A percentile compares a stretch with the other conserved stretches of the same genome.
These are phyloP conservation scores for Lycodopsis pacificus DNA, from an alignment of 2,797 vertebrate genomes.

Conservation along the genomic window DNA sequence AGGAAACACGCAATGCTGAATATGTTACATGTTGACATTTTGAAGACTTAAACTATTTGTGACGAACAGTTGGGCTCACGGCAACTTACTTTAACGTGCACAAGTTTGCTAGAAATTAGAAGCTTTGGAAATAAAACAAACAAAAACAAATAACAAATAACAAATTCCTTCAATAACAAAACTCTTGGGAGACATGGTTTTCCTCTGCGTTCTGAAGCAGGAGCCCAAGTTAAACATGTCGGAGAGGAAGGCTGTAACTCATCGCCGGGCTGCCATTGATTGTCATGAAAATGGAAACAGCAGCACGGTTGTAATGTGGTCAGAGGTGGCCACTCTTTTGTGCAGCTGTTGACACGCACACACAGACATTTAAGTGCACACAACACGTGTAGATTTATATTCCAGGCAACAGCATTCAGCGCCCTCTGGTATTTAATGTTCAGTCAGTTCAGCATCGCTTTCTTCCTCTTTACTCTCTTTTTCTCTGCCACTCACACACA, in stretches of 20 bases:
- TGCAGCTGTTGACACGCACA: slow-evolving; percentile 45
- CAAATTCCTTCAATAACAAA: neutral
- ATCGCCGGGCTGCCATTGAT: slow-evolving; percentile 8
- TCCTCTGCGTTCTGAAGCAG: neutral
- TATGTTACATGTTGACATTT: slow-evolving; percentile 19
- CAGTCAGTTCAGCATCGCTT: slow-evolving; percentile 31
- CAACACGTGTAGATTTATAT: slow-evolving; percentile 37
- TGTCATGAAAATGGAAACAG: slow-evolving; percentile 30
- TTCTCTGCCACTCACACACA: slow-evolving; percentile 4
- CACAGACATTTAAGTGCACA: slow-evolving; percentile 14
- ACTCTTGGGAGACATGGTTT: neutral
- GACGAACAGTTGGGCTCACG: neutral
- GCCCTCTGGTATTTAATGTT: slow-evolving; percentile 41
- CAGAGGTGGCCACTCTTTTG: slow-evolving; percentile 40
- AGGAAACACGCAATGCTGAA: slow-evolving; percentile 29
- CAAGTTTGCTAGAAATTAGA: neutral
- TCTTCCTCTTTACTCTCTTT: slow-evolving; percentile 31
- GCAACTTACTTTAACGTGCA: neutral
- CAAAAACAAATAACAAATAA: neutral
- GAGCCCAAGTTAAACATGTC: slow-evolving; percentile 13
- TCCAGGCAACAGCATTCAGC: slow-evolving; percentile 20
- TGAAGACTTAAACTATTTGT: slow-evolving; percentile 25
- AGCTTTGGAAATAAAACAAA: neutral
- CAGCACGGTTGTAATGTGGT: slow-evolving; percentile 12
- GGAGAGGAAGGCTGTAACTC: slow-evolving; percentile 25